Conservation (phyloP, 2,888 invertebrate genomes). For the Ceraclea dissimilis region DNA sequence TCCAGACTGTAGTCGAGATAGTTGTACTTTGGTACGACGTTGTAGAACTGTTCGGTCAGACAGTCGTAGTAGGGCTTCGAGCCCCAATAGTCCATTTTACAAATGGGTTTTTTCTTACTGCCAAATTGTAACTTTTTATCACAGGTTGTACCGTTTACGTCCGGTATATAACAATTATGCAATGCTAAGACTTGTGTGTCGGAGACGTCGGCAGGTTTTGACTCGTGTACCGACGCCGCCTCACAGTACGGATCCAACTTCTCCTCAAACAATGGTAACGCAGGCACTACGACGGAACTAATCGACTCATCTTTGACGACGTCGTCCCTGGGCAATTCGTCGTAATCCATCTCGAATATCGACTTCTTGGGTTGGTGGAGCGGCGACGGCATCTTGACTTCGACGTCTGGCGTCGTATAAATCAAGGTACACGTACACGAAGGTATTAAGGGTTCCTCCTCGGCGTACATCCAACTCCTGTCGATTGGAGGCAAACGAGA, state of each 20-base stretch:
- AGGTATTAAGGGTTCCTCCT: slow-evolving; percentile 32
- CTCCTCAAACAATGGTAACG: slow-evolving; percentile 20
- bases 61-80: slow-evolving; percentile 24
- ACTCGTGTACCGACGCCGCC: slow-evolving; percentile 21
- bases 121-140: slow-evolving; percentile 10
- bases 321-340: not conserved
- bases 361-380: slow-evolving; percentile 18
- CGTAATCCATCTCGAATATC: slow-evolving; percentile 23
- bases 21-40: slow-evolving; percentile 28
- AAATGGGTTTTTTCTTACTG: slow-evolving; percentile 7
- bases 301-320: slow-evolving; percentile 8
- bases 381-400: slow-evolving; percentile 18
- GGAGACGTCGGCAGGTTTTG: slow-evolving; percentile 28
- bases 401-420: slow-evolving; percentile 15
- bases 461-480: slow-evolving; percentile 42
- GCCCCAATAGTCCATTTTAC: slow-evolving; percentile 20
- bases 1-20: slow-evolving; percentile 47
- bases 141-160: slow-evolving; percentile 52
- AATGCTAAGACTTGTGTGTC: slow-evolving; percentile 47
- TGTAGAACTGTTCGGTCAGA: slow-evolving; percentile 35
- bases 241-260: slow-evolving; percentile 28
- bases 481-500: slow-evolving; percentile 61
- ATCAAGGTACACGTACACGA: slow-evolving; percentile 21
- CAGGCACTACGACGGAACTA: slow-evolving; percentile 22
- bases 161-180: slow-evolving; percentile 48